phyloP scores from a whole-genome alignment of 2,888 invertebrate species.

The Pachydiplax longipennis region DNA sequence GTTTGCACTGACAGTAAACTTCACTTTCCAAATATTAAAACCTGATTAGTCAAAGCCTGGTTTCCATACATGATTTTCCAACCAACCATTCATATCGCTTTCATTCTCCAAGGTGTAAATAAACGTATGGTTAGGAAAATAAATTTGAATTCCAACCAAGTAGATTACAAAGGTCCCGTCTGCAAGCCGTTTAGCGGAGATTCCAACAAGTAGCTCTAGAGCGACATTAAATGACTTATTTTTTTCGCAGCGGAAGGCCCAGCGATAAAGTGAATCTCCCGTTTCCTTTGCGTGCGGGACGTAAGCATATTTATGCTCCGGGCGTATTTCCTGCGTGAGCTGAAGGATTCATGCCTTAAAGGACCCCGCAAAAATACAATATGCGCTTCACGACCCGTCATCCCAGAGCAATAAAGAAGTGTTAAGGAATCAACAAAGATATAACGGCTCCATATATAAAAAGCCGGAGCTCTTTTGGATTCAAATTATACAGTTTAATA shows the following conservation, averaged over 20 bases:
- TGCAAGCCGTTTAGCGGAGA: no score
- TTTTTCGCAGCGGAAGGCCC: not conserved
- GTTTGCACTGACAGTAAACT: no score
- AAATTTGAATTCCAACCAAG: no score
- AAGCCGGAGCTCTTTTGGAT: not conserved
- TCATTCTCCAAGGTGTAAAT: no score
- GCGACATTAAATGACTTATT: not conserved
- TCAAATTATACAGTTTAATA: no score
- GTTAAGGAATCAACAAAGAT: not conserved
- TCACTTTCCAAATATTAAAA: no score
- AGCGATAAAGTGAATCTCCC: not conserved
- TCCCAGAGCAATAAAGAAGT: not conserved
- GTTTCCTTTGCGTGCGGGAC: not conserved
- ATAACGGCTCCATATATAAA: not conserved
- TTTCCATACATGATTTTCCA: no score
- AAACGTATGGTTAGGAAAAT: no score
- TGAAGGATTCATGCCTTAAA: not conserved
- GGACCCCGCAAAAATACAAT: not conserved
- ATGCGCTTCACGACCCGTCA: not conserved
- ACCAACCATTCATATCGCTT: no score
- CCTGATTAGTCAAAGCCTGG: no score
- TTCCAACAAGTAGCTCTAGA: no score
- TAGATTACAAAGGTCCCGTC: no score
- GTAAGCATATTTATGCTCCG: not conserved
- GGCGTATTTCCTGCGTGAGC: not conserved